Conservation (phyloP, 1,140 invertebrate species). For the Lamellibrachia luymesi region DNA sequence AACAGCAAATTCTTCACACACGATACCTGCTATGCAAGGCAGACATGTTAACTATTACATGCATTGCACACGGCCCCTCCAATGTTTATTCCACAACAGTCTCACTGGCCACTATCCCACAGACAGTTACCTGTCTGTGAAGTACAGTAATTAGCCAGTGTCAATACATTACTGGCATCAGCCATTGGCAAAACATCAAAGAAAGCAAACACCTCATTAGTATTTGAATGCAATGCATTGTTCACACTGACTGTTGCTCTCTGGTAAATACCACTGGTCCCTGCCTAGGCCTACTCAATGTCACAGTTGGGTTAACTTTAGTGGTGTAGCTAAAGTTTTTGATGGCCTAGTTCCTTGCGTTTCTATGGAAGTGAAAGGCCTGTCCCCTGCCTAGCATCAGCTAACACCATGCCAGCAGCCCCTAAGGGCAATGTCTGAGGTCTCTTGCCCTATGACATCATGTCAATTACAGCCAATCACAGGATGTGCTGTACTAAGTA, state of each 20-base stretch:
- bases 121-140: neutral
- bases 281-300: no score
- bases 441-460: neutral
- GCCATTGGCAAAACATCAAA: neutral
- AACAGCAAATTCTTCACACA: neutral
- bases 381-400: no score
- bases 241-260: no score
- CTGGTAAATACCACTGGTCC: no score
- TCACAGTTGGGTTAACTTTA: no score
- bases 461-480: neutral
- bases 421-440: neutral
- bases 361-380: no score
- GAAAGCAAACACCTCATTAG: neutral
- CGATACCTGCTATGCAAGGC: neutral
- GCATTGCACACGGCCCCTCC: neutral
- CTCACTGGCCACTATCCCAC: neutral
- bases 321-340: no score
- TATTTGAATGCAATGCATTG: no score
- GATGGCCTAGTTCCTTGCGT: no score
- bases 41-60: neutral
- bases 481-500: neutral
- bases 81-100: neutral
- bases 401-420: neutral
- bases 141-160: neutral
- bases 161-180: neutral